Evolutionary conservation across 2,888 invertebrate species (phyloP).

Genomic region (Hirtodrosophila duncani): DNA sequence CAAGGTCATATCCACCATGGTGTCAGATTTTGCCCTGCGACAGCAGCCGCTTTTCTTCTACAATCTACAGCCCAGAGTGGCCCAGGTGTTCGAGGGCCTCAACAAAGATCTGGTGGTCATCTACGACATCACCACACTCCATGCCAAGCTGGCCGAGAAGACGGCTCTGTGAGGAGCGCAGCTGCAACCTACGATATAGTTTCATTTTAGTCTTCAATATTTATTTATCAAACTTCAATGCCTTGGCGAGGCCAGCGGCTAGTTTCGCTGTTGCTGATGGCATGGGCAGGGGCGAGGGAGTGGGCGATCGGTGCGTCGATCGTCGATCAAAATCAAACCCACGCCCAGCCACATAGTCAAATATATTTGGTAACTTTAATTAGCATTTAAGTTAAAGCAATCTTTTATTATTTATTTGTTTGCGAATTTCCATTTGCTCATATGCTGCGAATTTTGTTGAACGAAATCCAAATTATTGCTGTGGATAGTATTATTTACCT

Average conservation of each 20-base stretch:
- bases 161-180: conserved; percentile 30
- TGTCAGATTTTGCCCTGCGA: conserved; percentile 85
- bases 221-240: conserved; percentile 17
- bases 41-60: conserved; percentile 89
- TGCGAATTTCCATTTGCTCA: conserved; percentile 40
- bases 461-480: conserved; percentile 41
- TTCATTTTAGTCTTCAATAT: conserved; percentile 44
- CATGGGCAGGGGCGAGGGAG: conserved; percentile 7
- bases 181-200: conserved; percentile 32
- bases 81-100: conserved; percentile 88
- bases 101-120: conserved; percentile 86
- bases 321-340: conserved; percentile 24
- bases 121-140: conserved; percentile 86
- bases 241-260: conserved; percentile 56
- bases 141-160: conserved; percentile 81
- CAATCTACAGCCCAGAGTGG: conserved; percentile 89
- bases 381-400: conserved; percentile 66
- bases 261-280: conserved; percentile 22
- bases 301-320: background rate
- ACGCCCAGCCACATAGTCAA: conserved; percentile 60
- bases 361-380: conserved; percentile 54
- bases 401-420: conserved; percentile 40
- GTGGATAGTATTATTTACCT: conserved; percentile 55
- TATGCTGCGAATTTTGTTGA: conserved; percentile 39
- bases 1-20: conserved; percentile 86